Conservation (phyloP, 2,888 invertebrate species). For the Phrixothrix hirtus region DNA sequence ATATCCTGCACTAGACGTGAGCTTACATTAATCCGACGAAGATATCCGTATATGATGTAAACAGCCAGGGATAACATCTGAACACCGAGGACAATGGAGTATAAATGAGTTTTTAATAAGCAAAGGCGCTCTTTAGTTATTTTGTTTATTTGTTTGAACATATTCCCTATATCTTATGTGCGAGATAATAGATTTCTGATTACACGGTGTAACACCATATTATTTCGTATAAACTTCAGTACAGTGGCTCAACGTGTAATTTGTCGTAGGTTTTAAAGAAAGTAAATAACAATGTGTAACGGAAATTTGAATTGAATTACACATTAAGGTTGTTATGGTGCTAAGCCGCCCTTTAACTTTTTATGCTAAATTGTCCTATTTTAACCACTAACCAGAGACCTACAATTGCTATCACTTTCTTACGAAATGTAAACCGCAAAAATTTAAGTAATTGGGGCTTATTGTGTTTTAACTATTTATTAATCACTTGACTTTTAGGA, state of each 20-base stretch:
- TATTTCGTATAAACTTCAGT: conserved; percentile 13
- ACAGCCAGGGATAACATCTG: conserved; percentile 8
- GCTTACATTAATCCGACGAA: neutral
- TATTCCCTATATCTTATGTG: conserved; percentile 27
- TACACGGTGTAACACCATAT: conserved; percentile 28
- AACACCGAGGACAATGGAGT: conserved; percentile 24
- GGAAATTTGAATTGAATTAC: neutral
- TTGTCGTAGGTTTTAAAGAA: conserved; percentile 10
- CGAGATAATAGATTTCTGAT: conserved; percentile 37
- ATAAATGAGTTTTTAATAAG: conserved; percentile 33
- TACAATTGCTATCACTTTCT: too few relatives aligned
- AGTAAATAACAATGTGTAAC: neutral
- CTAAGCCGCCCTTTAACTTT: too few relatives aligned
- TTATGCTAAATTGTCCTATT: too few relatives aligned
- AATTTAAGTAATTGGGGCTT: too few relatives aligned
- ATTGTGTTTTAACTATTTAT: too few relatives aligned
- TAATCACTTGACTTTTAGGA: too few relatives aligned
- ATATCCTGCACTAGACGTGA: neutral
- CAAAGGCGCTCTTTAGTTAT: conserved; percentile 18
- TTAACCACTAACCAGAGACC: too few relatives aligned
- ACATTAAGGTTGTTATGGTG: too few relatives aligned
- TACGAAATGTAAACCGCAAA: too few relatives aligned
- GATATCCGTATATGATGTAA: neutral
- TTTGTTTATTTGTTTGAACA: conserved; percentile 23
- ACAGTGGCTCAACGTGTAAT: conserved; percentile 22